A percentile compares a stretch with the other conserved stretches of the same genome.
phyloP scores from a whole-genome alignment of 1,140 invertebrate genomes.

The Lepidurus couesii region DNA sequence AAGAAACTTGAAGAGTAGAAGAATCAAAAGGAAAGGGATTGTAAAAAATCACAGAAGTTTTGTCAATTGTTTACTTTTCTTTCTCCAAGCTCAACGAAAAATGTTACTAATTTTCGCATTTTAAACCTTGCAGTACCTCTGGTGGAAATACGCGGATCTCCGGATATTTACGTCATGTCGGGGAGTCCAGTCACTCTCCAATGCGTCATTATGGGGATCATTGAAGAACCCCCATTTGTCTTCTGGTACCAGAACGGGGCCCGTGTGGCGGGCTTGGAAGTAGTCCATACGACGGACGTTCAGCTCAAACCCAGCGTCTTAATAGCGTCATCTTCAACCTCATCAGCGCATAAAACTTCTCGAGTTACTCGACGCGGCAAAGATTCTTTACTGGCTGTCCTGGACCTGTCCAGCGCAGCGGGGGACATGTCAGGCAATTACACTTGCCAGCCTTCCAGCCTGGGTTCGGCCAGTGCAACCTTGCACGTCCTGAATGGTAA shows the following conservation, averaged over 20 bases:
- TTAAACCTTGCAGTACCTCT: slow-evolving; percentile 15
- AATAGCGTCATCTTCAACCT: slow-evolving; percentile 3
- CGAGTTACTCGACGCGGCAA: slow-evolving; percentile 31
- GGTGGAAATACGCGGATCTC: slow-evolving; percentile 33
- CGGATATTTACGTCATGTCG: slow-evolving; percentile 36
- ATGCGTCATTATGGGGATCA: slow-evolving; percentile 34
- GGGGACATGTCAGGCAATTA: slow-evolving; percentile 33
- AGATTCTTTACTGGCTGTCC: slow-evolving; percentile 29
- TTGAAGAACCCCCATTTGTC: slow-evolving; percentile 32
- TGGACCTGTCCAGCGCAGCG: slow-evolving; percentile 29
- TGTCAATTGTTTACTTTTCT: not conserved
- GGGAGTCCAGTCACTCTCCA: slow-evolving; percentile 32
- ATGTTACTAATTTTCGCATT: not conserved
- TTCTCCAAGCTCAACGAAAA: slow-evolving; percentile 11
- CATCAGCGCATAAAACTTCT: slow-evolving; percentile 25
- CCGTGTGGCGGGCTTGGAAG: slow-evolving; percentile 31
- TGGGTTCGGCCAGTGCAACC: slow-evolving; percentile 32
- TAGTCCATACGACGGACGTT: not conserved
- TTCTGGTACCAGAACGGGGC: slow-evolving; percentile 33
- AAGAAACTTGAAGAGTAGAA: no score
- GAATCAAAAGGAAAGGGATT: no score
- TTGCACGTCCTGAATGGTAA: slow-evolving; percentile 35
- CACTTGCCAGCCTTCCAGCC: slow-evolving; percentile 32
- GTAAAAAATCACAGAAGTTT: not conserved
- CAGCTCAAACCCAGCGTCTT: slow-evolving; percentile 13